phyloP scores from a whole-genome alignment of 2,113 vertebrate genomes.

The Pholis gunnellus region DNA sequence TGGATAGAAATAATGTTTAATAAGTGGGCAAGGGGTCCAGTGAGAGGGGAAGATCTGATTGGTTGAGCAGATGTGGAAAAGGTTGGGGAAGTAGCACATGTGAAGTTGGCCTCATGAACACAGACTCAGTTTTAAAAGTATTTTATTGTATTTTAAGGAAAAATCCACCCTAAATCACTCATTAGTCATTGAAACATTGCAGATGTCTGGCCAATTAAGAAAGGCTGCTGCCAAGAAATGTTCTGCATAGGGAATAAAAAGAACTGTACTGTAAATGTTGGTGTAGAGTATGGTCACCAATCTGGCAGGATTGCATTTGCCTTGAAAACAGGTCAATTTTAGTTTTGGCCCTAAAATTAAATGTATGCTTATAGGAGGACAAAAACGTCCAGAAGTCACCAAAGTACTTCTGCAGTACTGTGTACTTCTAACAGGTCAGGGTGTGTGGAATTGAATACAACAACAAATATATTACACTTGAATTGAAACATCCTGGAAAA shows the following conservation, averaged over 20 bases:
- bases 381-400: background rate
- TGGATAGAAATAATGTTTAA: constrained; percentile 85
- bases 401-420: background rate
- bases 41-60: constrained; percentile 65
- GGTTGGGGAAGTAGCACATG: constrained; percentile 28
- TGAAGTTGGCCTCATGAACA: constrained; percentile 58
- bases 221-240: background rate
- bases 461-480: background rate
- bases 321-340: background rate
- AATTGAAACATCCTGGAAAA: background rate
- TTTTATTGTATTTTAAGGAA: constrained; percentile 50
- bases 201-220: background rate
- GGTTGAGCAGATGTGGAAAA: constrained; percentile 66
- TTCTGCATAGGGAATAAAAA: background rate
- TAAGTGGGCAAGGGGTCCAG: constrained; percentile 64
- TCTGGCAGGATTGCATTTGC: background rate
- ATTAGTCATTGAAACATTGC: constrained; percentile 1
- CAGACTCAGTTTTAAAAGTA: constrained; percentile 56
- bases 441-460: background rate
- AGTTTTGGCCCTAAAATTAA: background rate
- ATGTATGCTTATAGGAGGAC: background rate
- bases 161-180: constrained; percentile 20
- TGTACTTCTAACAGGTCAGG: background rate
- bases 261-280: background rate
- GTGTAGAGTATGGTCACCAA: background rate